These are phyloP conservation scores for Artibeus lituratus DNA, from an alignment of 2,797 vertebrate genomes.

Conservation along the genomic window DNA sequence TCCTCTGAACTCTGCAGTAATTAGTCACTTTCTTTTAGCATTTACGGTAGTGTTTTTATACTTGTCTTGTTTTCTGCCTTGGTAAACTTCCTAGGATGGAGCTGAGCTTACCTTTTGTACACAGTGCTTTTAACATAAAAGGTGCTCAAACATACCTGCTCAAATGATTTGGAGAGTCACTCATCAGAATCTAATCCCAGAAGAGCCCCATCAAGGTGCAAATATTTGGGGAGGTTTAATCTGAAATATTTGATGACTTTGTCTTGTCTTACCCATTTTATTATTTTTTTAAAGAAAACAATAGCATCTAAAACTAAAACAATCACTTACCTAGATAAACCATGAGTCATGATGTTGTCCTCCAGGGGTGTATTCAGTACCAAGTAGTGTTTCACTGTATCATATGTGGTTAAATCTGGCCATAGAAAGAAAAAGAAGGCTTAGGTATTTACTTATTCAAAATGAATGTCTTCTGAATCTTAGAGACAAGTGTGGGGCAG, in stretches of 20 bases:
- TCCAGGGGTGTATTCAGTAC: constrained; percentile 84
- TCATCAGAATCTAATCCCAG: background rate
- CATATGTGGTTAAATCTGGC: constrained; percentile 88
- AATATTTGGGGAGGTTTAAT: background rate
- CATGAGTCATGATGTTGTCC: constrained; percentile 88
- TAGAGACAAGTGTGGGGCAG: background rate
- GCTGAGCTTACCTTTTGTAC: background rate
- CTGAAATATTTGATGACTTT: background rate
- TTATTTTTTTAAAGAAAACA: background rate
- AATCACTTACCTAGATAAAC: constrained; percentile 77
- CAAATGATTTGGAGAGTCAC: background rate
- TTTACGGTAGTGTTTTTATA: background rate
- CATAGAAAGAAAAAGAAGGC: background rate
- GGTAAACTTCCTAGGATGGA: background rate
- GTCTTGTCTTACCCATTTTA: background rate
- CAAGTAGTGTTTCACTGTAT: constrained; percentile 88
- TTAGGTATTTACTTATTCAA: background rate
- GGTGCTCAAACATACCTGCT: background rate
- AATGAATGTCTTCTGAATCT: background rate
- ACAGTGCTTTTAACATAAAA: background rate
- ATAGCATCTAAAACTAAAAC: background rate
- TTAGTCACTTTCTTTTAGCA: background rate
- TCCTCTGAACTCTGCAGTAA: background rate
- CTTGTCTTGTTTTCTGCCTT: background rate
- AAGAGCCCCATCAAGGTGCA: background rate